These are phyloP conservation scores for Darevskia nairensis DNA, from an alignment of 2,797 vertebrate species.

Conservation along the genomic window DNA sequence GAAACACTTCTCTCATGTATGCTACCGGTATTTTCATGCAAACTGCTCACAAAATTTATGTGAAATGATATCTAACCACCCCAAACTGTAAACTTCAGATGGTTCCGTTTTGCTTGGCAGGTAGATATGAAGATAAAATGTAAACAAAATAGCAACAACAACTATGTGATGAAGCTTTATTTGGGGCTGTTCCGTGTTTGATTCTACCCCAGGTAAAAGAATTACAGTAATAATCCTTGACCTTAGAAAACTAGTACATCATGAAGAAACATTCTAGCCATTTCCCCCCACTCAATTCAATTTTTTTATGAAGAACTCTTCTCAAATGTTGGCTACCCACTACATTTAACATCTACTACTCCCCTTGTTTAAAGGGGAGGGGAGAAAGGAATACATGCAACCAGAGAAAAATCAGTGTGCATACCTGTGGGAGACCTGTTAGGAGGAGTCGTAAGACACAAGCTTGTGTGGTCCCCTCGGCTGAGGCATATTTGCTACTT, in stretches of 20 bases:
- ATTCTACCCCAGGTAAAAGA: neutral
- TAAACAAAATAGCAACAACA: no score
- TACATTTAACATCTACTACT: neutral
- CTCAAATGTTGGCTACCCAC: neutral
- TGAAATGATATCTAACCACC: no score
- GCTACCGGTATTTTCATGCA: no score
- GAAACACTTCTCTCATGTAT: no score
- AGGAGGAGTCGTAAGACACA: neutral
- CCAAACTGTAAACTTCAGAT: no score
- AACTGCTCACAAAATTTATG: no score
- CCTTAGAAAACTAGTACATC: neutral
- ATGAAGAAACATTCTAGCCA: neutral
- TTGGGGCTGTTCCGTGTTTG: neutral
- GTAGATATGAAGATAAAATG: no score
- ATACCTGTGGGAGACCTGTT: conserved; percentile 36
- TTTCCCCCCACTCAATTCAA: neutral
- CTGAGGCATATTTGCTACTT: conserved; percentile 28
- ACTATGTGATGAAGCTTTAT: neutral
- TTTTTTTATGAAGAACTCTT: neutral
- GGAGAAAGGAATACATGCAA: neutral
- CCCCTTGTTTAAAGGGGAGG: neutral
- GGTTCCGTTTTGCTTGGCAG: no score
- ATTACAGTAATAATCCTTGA: neutral
- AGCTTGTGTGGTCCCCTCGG: conserved; percentile 31
- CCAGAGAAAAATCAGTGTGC: neutral